A percentile compares a stretch with the other conserved stretches of the same genome.
phyloP scores from a whole-genome alignment of 2,113 vertebrate genomes.

The Fregetta grallaria region DNA sequence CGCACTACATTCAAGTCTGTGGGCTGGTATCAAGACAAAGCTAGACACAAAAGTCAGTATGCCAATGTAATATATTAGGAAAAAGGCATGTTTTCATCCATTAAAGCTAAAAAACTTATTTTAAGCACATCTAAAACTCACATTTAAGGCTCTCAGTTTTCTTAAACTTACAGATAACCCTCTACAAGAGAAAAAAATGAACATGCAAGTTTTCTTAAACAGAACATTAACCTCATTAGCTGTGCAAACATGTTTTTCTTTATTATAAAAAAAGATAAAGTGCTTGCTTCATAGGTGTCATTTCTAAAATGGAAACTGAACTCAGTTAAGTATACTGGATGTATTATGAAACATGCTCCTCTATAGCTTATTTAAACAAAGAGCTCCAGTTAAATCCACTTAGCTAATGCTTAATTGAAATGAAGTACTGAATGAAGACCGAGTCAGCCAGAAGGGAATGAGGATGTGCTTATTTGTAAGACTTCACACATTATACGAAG shows the following conservation, averaged over 20 bases:
- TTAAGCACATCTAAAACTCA: neutral
- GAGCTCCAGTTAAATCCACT: conserved; percentile 41
- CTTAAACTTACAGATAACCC: neutral
- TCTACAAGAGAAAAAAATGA: neutral
- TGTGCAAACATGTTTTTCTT: conserved; percentile 52
- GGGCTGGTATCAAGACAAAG: neutral
- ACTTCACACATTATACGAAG: neutral
- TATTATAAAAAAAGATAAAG: conserved; percentile 7
- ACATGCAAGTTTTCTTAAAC: neutral
- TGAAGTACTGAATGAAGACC: neutral
- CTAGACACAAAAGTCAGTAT: neutral
- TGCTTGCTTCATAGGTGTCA: neutral
- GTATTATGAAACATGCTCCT: conserved; percentile 38
- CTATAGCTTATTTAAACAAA: conserved; percentile 62
- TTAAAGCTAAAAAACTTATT: neutral
- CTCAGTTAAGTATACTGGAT: conserved; percentile 19
- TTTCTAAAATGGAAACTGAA: conserved; percentile 50
- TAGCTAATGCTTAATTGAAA: conserved; percentile 63
- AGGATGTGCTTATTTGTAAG: neutral
- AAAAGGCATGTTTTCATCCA: neutral
- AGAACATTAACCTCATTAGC: conserved; percentile 53
- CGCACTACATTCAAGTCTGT: neutral
- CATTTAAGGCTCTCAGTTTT: neutral
- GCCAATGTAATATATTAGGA: neutral
- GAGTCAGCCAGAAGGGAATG: neutral